Evolutionary conservation across 2,888 invertebrate genomes (phyloP), one percentile per base, ranked within the genome.

Genomic region (Hoplodrina ambigua): DNA sequence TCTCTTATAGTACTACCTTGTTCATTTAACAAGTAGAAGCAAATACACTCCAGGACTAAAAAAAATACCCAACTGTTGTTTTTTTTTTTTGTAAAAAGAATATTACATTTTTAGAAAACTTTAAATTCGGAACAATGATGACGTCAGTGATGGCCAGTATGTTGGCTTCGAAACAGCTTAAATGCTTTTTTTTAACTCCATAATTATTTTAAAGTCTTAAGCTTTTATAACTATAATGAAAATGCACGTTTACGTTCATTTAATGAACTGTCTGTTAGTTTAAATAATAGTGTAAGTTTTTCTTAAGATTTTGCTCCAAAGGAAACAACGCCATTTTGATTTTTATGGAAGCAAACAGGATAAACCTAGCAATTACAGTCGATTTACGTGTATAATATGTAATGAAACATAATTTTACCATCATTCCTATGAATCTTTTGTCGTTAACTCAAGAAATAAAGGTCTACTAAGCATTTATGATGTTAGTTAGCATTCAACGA

Each of bases 401-500:
- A 54, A 37, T 72, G 17, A 17, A 25, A 53, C 13, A 62, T 63
- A 63, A 70, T 46, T 46, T 72, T 37, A 13, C 13, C 11, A 30
- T 37, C 19, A 19, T 41, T 41, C 20, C 20, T 41, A 19, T 11
- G 25, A 53, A 11, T 19, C 15, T 15, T 4, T 1, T 17, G 49
- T n/a, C 46, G n/a, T 33, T 54, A 75, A 11, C 41, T 46, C 41
- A 54, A 46, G n/a, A 59, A 64, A 56, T 44, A 13, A 6, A 55
- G 2, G 20, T 25, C 49, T 11, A 46, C 2, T 55, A 17, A 54
- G 49, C 53, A 61, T 72, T 54, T 55, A 62, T 58, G 19, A 68
- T 33, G 54, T 15, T 41, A 50, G 30, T 77, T 77, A 57, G 50
- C 30, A 77, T 77, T 69, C 76, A 56, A n/a, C 41, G 11, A 46